Percentiles rank a stretch among this genome's conserved stretches.
These are phyloP conservation scores for Macrochelys suwanniensis DNA, from an alignment of 2,797 vertebrate species.

Conservation along the genomic window DNA sequence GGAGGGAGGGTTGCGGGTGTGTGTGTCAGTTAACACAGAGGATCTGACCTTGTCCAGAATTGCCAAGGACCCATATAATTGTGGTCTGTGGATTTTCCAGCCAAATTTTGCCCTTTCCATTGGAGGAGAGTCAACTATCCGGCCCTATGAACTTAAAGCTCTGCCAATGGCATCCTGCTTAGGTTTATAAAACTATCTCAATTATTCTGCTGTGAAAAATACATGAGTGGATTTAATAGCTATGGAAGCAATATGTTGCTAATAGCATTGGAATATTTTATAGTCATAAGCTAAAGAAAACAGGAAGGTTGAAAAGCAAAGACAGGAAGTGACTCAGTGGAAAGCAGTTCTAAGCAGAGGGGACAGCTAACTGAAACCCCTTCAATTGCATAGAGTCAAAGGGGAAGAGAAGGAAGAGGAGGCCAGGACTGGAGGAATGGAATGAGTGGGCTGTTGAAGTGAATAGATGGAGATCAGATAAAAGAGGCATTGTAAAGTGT, in stretches of 20 bases:
- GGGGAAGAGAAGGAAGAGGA: not conserved
- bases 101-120: not conserved
- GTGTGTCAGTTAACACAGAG: not conserved
- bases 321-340: slow-evolving; percentile 66
- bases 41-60: not conserved
- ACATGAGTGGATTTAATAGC: not conserved
- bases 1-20: not conserved
- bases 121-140: not conserved
- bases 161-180: not conserved
- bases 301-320: slow-evolving; percentile 49
- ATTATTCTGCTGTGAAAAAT: not conserved
- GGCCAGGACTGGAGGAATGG: not conserved
- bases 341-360: not conserved
- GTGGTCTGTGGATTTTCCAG: not conserved
- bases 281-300: slow-evolving; percentile 38
- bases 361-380: slow-evolving; percentile 26
- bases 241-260: not conserved
- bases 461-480: not conserved
- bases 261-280: not conserved
- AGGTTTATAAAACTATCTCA: not conserved
- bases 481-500: not conserved
- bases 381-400: not conserved
- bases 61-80: not conserved
- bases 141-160: not conserved
- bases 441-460: not conserved